Base-by-base conservation (phyloP, 2,113 vertebrate species). In the Cynopterus brachyotis region DNA sequence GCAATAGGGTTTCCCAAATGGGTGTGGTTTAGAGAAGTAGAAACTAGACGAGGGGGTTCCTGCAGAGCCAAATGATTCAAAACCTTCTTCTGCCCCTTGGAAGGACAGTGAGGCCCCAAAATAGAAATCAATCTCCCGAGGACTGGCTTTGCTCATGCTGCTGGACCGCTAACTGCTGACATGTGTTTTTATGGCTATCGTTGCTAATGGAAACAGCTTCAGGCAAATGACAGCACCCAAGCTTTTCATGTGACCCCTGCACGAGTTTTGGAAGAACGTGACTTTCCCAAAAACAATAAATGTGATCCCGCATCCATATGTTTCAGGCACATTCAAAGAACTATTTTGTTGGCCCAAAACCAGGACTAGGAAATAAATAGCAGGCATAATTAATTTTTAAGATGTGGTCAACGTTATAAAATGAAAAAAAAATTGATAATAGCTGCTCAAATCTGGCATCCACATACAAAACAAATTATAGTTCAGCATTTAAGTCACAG, bases 341-440 rank as follows among this genome's bases (percentile, higher is more conserved):
- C 76, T 70, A 20, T 94, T 91, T 57, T 79, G 45, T 92, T 98
- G 98, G 98, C 97, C 94, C 26, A n/a, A 93, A 89, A 93, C 94
- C 96, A 96, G 82, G 69, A 66, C 72, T 95, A 28, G 86, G 85
- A 96, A 97, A 97, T 89, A 95, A 92, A 97, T 76, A 94, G 87
- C 95, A 96, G 94, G 80, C 92, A 9, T 95, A 96, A 96, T 97
- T 97, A 97, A 96, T 84, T 95, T 96, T 96, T 93, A 97, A 96
- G 94, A 97, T 96, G 95, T 67, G 86, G 97, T 95, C 91, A 93
- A 69, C 89, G 93, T 91, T 97, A 89, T 94, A 95, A 97, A 96
- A 96, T 84, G 89, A 90, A 95, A 96, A 90, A 95, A 96, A 96
- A 91, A 84, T 88, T 94, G 96, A 73, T 94, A 89, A 91, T 91